A percentile compares a stretch with the other conserved stretches of the same genome.
These are phyloP conservation scores for Acridotheres tristis DNA, from an alignment of 2,797 vertebrate species.

Conservation along the genomic window DNA sequence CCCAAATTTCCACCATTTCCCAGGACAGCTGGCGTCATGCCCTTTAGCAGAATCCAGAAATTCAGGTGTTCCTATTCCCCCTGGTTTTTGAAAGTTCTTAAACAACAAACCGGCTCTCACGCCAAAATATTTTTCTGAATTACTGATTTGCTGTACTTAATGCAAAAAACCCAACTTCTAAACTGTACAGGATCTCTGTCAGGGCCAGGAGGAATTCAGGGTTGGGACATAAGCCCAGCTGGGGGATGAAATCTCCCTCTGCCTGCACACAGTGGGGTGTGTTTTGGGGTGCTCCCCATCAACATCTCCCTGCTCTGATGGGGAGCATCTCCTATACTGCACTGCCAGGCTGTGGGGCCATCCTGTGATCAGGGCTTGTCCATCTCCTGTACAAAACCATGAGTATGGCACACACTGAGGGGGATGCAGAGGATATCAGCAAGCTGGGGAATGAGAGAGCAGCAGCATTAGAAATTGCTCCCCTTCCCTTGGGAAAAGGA, in stretches of 20 bases:
- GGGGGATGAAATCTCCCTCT: background rate
- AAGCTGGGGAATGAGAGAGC: background rate
- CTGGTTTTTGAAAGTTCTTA: background rate
- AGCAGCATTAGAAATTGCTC: background rate
- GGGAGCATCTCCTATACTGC: background rate
- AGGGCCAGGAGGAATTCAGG: background rate
- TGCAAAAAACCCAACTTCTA: background rate
- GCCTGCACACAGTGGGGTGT: rapidly evolving
- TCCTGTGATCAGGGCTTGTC: background rate
- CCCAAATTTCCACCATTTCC: no score
- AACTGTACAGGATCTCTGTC: background rate
- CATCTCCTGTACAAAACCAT: background rate
- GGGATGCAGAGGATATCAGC: background rate
- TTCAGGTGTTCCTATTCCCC: background rate
- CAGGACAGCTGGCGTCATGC: background rate
- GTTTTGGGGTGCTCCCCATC: background rate
- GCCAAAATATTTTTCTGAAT: background rate
- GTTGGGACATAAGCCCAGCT: rapidly evolving
- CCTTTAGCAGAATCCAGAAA: background rate
- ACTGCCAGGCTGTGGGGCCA: background rate
- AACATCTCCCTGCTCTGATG: rapidly evolving
- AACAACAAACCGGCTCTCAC: background rate
- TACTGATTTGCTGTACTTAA: background rate
- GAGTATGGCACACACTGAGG: background rate
- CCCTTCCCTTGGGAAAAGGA: background rate